phyloP scores from a whole-genome alignment of 2,888 invertebrate species.

The Dromius quadrimaculatus region DNA sequence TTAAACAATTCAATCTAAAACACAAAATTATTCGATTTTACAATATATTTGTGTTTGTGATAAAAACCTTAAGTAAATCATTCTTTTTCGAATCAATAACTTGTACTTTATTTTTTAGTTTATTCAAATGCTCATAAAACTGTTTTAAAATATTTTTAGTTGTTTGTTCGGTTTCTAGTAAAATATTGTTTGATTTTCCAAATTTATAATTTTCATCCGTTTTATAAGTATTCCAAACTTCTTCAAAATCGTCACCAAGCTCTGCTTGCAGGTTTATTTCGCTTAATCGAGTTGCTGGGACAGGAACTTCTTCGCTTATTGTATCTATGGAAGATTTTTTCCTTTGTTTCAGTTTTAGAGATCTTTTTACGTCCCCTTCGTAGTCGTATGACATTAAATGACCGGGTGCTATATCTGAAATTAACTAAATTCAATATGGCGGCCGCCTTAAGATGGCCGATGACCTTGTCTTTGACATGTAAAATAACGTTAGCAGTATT shows the following conservation, averaged over 20 bases:
- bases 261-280: constrained; percentile 50
- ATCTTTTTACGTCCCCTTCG: constrained; percentile 37
- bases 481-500: too few species aligned
- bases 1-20: constrained; percentile 36
- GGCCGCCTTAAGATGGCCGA: too few species aligned
- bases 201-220: constrained; percentile 54
- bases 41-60: constrained; percentile 32
- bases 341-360: constrained; percentile 40
- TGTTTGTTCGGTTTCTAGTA: constrained; percentile 54
- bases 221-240: constrained; percentile 57
- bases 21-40: background rate
- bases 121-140: constrained; percentile 56
- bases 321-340: constrained; percentile 43
- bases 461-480: too few species aligned
- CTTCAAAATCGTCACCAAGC: constrained; percentile 55
- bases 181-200: constrained; percentile 50
- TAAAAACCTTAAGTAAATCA: constrained; percentile 56
- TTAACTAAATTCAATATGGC: too few species aligned
- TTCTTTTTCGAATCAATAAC: constrained; percentile 55
- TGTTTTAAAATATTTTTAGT: constrained; percentile 54
- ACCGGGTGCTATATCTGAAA: constrained; percentile 34
- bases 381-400: constrained; percentile 38
- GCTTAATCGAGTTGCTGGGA: constrained; percentile 40
- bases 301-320: constrained; percentile 39
- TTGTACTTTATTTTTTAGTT: constrained; percentile 54